Conservation (phyloP, 2,888 invertebrate species). For the Drosophila kokeensis region DNA sequence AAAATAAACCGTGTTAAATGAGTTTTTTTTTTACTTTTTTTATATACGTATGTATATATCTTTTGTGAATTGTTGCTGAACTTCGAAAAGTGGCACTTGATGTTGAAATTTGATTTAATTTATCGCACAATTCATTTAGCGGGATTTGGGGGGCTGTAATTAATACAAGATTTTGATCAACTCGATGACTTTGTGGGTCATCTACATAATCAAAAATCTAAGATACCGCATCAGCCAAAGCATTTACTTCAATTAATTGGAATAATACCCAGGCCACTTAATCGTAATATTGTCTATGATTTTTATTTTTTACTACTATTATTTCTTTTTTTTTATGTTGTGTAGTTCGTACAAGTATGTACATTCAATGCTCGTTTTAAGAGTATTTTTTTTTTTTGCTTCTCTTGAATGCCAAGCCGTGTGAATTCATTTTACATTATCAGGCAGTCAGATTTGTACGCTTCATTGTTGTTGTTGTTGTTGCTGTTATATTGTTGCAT, state of each 20-base stretch:
- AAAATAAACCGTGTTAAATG: conserved; percentile 67
- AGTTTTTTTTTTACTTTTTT: conserved; percentile 21
- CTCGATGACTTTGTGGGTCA: conserved; percentile 48
- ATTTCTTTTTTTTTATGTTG: not conserved
- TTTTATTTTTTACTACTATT: not conserved
- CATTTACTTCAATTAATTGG: conserved; percentile 47
- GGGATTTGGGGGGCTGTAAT: conserved; percentile 26
- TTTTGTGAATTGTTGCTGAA: conserved; percentile 41
- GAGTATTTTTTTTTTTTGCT: conserved; percentile 10
- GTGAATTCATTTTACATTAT: conserved; percentile 62
- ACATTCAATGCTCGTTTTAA: conserved; percentile 51
- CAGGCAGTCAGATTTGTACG: conserved; percentile 40
- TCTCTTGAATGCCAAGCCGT: conserved; percentile 45
- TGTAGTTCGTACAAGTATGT: conserved; percentile 21
- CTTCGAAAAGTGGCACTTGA: conserved; percentile 46
- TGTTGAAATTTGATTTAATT: conserved; percentile 39
- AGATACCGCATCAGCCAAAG: conserved; percentile 23
- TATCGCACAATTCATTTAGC: conserved; percentile 25
- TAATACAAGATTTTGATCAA: conserved; percentile 41
- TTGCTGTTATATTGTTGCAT: conserved; percentile 51
- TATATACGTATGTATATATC: not conserved
- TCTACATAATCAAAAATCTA: conserved; percentile 17
- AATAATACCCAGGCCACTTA: conserved; percentile 45
- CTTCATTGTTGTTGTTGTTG: conserved; percentile 40
- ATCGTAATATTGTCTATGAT: conserved; percentile 35